Base-by-base conservation (phyloP, 1,140 invertebrate species). In the Heliconius hewitsoni region DNA sequence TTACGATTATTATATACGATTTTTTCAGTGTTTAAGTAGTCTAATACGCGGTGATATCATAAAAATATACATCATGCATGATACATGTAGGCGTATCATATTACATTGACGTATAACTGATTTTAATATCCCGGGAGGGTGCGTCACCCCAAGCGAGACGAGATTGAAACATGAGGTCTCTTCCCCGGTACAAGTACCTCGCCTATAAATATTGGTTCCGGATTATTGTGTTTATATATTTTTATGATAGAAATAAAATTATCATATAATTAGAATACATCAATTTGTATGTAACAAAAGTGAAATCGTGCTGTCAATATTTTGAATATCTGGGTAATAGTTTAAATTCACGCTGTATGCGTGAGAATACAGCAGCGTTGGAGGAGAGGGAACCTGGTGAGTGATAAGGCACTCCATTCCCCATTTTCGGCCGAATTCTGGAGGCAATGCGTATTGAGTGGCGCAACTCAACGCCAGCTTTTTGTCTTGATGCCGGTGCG, bases 111-210 rank as follows among this genome's bases (percentile, higher is more conserved):
- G 23, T 76, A 30, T 76, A 74, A 71, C 71, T 70, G 70, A 71
- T 76, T 80, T 78, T 74, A 80, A 73, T 80, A 78, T 79, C 18
- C 55, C 37, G 75, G 50, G 76, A 82, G 85, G 86, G 86, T 83
- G 86, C 52, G 74, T 16, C 83, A 86, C 90, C 90, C 90, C 81
- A 84, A 81, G 87, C 80, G 89, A 92, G 82, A 78, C 27, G 83
- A 90, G 80, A 84, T 89, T 86, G 87, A 89, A 93, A 92, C 88
- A 86, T 80, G 90, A 89, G 87, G 82, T 84, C 85, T 77, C 42
- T 78, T 87, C 85, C 85, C 85, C 85, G 82, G 81, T 85, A 86
- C 84, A 87, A 86, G 83, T 86, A 86, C 78, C 73, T 76, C 46
- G n/a, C n/a, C 73, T 81, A 87, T 89, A 90, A 91, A 90, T 91